phyloP scores from a whole-genome alignment of 2,113 vertebrate species.

The Plestiodon gilberti region DNA sequence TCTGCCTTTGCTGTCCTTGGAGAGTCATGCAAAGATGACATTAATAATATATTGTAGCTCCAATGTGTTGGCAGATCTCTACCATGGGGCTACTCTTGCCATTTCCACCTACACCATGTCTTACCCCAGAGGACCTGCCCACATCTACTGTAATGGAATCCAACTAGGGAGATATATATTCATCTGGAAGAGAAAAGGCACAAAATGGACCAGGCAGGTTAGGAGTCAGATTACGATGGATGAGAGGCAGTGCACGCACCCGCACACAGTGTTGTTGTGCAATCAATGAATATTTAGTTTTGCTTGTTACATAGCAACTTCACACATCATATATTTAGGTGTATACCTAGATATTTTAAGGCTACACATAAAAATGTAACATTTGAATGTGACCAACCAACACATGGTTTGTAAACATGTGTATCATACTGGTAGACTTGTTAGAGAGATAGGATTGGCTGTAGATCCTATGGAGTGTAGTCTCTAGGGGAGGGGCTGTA shows the following conservation, averaged over 20 bases:
- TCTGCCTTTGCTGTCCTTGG: neutral
- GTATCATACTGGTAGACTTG: too few relatives aligned
- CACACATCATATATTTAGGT: neutral
- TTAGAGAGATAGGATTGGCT: too few relatives aligned
- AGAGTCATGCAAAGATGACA: slow-evolving; percentile 7
- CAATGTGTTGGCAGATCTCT: neutral
- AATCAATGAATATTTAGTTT: neutral
- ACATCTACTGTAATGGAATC: neutral
- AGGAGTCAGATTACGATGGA: neutral
- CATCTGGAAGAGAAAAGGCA: neutral
- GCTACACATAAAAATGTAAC: too few relatives aligned
- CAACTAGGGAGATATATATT: neutral
- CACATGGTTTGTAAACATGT: too few relatives aligned
- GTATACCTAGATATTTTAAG: neutral
- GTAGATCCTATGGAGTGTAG: too few relatives aligned
- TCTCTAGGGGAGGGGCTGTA: too few relatives aligned
- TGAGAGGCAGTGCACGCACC: neutral
- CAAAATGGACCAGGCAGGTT: slow-evolving; percentile 1
- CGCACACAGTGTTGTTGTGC: neutral
- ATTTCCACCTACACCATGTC: neutral
- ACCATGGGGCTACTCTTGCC: neutral
- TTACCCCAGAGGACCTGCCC: neutral
- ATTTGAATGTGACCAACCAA: too few relatives aligned
- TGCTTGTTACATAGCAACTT: neutral
- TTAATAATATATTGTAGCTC: rapidly evolving